Percentiles rank a stretch among this genome's conserved stretches.
phyloP scores from a whole-genome alignment of 1,140 invertebrate species.

The Lysiphlebus fabarum region DNA sequence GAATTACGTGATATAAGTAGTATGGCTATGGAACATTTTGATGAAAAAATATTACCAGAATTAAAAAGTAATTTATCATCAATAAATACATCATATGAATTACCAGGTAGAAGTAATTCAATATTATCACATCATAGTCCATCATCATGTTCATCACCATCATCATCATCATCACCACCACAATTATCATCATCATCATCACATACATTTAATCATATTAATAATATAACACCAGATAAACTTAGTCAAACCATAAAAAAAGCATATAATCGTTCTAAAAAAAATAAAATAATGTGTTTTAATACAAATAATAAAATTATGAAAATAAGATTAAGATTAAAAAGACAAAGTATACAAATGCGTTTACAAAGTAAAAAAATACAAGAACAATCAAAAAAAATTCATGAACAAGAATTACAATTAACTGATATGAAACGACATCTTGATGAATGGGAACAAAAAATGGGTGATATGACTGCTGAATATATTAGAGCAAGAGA shows the following conservation, averaged over 20 bases:
- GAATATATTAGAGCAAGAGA: slow-evolving; percentile 56
- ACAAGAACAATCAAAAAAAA: slow-evolving; percentile 53
- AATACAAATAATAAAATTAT: slow-evolving; percentile 37
- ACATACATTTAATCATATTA: no score
- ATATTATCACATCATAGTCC: slow-evolving; percentile 36
- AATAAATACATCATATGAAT: slow-evolving; percentile 42
- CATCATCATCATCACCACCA: slow-evolving; percentile 24
- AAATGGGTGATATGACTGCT: slow-evolving; percentile 55
- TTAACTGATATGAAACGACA: slow-evolving; percentile 57
- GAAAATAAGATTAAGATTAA: slow-evolving; percentile 47
- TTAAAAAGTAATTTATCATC: slow-evolving; percentile 50
- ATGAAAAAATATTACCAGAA: slow-evolving; percentile 78
- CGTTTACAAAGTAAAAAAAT: slow-evolving; percentile 53
- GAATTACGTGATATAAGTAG: slow-evolving; percentile 88
- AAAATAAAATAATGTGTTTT: slow-evolving; percentile 42
- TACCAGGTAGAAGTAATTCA: slow-evolving; percentile 44
- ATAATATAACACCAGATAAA: slow-evolving; percentile 42
- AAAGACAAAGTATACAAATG: slow-evolving; percentile 46
- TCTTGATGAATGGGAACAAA: slow-evolving; percentile 59
- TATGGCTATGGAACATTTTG: slow-evolving; percentile 96
- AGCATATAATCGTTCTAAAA: slow-evolving; percentile 44
- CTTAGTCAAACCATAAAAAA: slow-evolving; percentile 48
- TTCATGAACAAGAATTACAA: slow-evolving; percentile 54
- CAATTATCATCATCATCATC: slow-evolving; percentile 25
- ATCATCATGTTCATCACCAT: no score